Conservation (phyloP, 2,888 invertebrate genomes). For the Steromphala cineraria region DNA sequence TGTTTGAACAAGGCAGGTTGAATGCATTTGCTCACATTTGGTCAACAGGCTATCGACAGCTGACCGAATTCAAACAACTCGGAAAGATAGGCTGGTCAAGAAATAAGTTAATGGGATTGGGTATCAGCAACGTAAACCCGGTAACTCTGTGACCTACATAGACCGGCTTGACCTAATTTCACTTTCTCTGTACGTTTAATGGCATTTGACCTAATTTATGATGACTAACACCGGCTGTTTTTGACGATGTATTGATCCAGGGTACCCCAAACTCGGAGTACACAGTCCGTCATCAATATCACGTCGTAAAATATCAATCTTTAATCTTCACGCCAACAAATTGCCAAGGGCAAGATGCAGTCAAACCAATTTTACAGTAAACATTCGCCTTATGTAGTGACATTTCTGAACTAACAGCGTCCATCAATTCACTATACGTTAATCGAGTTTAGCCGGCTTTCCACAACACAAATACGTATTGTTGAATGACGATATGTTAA, state of each 20-base stretch:
- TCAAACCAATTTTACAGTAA: too few species aligned
- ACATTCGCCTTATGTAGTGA: too few species aligned
- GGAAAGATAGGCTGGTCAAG: background rate
- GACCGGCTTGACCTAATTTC: background rate
- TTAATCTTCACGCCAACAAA: too few species aligned
- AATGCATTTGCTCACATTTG: background rate
- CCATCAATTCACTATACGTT: too few species aligned
- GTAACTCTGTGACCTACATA: background rate
- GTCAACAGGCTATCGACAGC: background rate
- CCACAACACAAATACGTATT: too few species aligned
- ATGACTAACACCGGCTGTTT: slow-evolving; percentile 3
- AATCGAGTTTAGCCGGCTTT: too few species aligned
- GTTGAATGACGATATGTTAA: too few species aligned
- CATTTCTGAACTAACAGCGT: too few species aligned
- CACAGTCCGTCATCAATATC: too few species aligned
- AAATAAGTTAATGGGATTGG: slow-evolving; percentile 4
- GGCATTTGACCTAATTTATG: background rate
- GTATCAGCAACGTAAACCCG: background rate
- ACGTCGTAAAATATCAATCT: too few species aligned
- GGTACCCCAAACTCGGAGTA: too few species aligned
- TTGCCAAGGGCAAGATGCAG: too few species aligned
- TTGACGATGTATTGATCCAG: background rate
- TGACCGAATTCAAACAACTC: background rate
- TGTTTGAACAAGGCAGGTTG: slow-evolving; percentile 11
- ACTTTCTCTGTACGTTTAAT: background rate